Conservation (phyloP, 2,888 invertebrate genomes). For the Melangyna quadrimaculata region DNA sequence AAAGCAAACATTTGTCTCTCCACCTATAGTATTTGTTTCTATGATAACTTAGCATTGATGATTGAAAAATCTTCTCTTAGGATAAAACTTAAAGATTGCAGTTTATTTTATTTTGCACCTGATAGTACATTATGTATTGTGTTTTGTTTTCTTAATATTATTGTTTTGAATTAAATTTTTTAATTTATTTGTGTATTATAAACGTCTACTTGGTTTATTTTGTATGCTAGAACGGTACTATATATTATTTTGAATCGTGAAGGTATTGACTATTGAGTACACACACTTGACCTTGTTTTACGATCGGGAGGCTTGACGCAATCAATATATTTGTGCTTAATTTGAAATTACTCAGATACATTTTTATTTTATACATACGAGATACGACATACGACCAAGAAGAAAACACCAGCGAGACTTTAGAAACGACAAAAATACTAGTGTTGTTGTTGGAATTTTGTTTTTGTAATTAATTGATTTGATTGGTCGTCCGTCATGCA, state of each 20-base stretch:
- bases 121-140: background rate
- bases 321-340: conserved; percentile 65
- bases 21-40: no score
- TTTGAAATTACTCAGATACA: conserved; percentile 37
- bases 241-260: conserved; percentile 52
- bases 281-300: conserved; percentile 67
- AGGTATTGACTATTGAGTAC: conserved; percentile 66
- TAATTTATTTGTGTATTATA: conserved; percentile 46
- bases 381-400: background rate
- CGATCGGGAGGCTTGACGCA: conserved; percentile 62
- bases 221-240: conserved; percentile 62
- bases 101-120: background rate
- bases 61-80: no score
- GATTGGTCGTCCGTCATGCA: conserved; percentile 62
- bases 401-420: background rate
- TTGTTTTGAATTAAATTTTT: conserved; percentile 32
- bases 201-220: conserved; percentile 58
- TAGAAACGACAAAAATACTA: background rate
- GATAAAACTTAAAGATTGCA: background rate
- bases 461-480: conserved; percentile 65
- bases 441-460: conserved; percentile 16
- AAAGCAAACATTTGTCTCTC: no score
- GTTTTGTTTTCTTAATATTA: conserved; percentile 1
- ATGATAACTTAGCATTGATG: no score
- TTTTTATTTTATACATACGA: background rate